Conservation (phyloP, 2,797 vertebrate genomes). For the Sparus aurata region DNA sequence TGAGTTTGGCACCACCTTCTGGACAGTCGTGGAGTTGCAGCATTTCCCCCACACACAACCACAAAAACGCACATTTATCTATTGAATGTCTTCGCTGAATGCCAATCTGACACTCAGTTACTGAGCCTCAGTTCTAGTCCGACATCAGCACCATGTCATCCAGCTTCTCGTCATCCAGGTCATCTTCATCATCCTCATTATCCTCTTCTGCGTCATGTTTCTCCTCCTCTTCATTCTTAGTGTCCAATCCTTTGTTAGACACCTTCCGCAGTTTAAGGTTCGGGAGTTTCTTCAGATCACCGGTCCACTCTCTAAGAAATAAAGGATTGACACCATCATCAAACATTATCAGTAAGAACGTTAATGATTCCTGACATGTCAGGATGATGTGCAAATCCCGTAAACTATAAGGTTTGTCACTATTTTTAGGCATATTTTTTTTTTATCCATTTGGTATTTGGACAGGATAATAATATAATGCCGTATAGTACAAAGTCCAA, state of each 20-base stretch:
- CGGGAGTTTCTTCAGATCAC: slow-evolving; percentile 94
- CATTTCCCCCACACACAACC: not conserved
- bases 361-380: not conserved
- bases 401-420: no score
- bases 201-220: slow-evolving; percentile 44
- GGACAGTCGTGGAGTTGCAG: slow-evolving; percentile 46
- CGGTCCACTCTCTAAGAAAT: slow-evolving; percentile 92
- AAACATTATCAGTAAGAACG: not conserved
- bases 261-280: slow-evolving; percentile 95
- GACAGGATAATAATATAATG: not conserved
- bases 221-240: slow-evolving; percentile 53
- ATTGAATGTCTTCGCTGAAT: slow-evolving; percentile 4
- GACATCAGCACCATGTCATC: slow-evolving; percentile 67
- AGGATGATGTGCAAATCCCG: not conserved
- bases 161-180: slow-evolving; percentile 63
- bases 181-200: slow-evolving; percentile 48
- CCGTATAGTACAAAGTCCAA: not conserved
- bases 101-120: not conserved
- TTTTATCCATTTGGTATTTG: not conserved
- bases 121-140: slow-evolving; percentile 50
- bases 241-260: slow-evolving; percentile 80
- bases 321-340: not conserved
- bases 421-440: no score
- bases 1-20: slow-evolving; percentile 44
- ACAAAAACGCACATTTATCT: not conserved